Base-by-base conservation (phyloP, 2,113 vertebrate genomes). In the Odobenus rosmarus region DNA sequence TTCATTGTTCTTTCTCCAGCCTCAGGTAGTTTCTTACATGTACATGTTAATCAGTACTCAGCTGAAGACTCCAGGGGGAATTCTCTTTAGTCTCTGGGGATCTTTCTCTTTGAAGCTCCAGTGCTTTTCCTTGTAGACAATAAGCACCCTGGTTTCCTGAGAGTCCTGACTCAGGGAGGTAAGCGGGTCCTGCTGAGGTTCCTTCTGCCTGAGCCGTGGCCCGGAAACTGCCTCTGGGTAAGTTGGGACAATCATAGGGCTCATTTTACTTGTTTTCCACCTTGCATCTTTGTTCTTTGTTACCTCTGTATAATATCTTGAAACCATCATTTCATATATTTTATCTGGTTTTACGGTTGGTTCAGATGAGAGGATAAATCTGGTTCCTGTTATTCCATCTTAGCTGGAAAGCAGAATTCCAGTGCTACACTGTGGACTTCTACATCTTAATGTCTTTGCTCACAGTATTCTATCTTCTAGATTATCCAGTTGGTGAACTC, bases 341-440 rank as follows among this genome's bases (percentile, higher is more conserved):
- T 69, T 13, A 28, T 28, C 76, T 93, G 24, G 1, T 82, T 92
- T 92, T 84, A 62, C n/a, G 26, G 13, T 74, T 69, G 64, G n/a
- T 59, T 85, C 39, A 86, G 36, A 42, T 86, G 36, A 49, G 55
- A 96, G 21, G 49, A 61, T 55, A 96, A 93, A 83, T 88, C 49
- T 61, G 53, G 10, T 79, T 93, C 26, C 33, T 76, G 10, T 89
- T 89, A 96, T 59, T 81, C 89, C 26, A 88, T 77, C 67, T 77
- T 90, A 39, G 21, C 90, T 91, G 36, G n/a, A 83, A 89, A 89
- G n/a, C 39, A 74, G 33, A 95, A 92, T 88, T 92, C 36, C 28
- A 84, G 0, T 64, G 36, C 24, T 49, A 90, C 26, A 26, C 0
- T 87, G 36, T 57, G 8, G 24, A 84, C 33, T 92, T 92, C 42